Evolutionary conservation across 2,797 vertebrate species (phyloP), one percentile per base, ranked within the genome.

Genomic region (Aplochiton taeniatus): DNA sequence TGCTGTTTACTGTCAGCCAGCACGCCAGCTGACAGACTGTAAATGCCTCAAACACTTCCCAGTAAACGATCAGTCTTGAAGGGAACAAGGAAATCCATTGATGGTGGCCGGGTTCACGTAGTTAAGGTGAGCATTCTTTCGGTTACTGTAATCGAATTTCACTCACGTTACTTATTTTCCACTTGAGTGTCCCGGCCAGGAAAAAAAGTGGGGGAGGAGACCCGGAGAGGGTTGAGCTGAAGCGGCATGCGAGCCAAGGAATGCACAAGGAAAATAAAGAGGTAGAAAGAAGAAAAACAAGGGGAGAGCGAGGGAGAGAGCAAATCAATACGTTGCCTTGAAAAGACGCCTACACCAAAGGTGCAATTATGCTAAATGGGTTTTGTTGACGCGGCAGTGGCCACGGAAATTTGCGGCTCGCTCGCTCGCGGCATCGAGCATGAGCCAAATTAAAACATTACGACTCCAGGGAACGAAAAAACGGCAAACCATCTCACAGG

Each of bases 301-400:
- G 76, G 73, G 70, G 78, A 81, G 69, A 78, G 69, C 75, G 72
- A 81, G 65, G 62, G 66, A 69, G 81, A 81, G 78, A 83, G 79
- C 87, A 89, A 91, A 90, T 92, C 90, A 89, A 92, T 92, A 89
- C 79, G 73, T 85, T 84, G 79, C 79, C 83, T 85, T 78, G 73
- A 86, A 86, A 78, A 83, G 77, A 87, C 76, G 85, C 80, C 78
- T 76, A 82, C 83, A 88, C 85, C 74, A 87, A 89, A 91, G 85
- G 84, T 89, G 86, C 87, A 91, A 90, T 92, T 92, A 90, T 88
- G 83, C 85, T 90, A 91, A 90, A 90, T 82, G 83, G 80, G 84
- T 87, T 87, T 87, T 89, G 89, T 90, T 88, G 88, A 88, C 69
- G 63, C 68, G 31, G 78, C 77, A 86, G 77, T 61, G 44, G 66